Evolutionary conservation across 2,888 invertebrate genomes (phyloP).

Genomic region (Coelinius sp.): DNA sequence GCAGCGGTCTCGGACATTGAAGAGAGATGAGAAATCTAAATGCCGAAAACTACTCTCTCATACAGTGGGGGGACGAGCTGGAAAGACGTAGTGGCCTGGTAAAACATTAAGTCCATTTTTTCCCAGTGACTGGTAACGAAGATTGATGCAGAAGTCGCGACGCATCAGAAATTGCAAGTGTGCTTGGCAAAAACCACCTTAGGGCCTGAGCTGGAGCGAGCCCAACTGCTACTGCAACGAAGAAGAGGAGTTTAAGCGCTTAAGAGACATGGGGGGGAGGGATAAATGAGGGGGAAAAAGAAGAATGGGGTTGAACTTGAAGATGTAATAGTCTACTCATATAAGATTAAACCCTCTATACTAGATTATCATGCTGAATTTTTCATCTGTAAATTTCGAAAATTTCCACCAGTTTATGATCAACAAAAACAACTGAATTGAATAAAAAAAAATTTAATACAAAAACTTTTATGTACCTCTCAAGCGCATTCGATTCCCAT

Average conservation of each 20-base stretch:
- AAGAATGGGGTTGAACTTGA: not conserved
- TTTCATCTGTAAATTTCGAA: too few relatives aligned
- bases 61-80: not conserved
- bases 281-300: constrained; percentile 19
- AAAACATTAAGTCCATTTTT: constrained; percentile 53
- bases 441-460: not conserved
- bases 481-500: not conserved
- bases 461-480: constrained; percentile 5
- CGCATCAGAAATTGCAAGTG: constrained; percentile 50
- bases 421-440: not conserved
- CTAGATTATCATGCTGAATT: too few relatives aligned
- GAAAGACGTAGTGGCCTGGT: constrained; percentile 49
- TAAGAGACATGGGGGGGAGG: not conserved
- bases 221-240: constrained; percentile 31
- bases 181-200: constrained; percentile 29
- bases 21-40: constrained; percentile 15
- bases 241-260: constrained; percentile 31
- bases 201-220: constrained; percentile 24
- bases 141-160: constrained; percentile 55
- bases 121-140: constrained; percentile 47
- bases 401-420: not conserved
- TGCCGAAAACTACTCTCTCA: constrained; percentile 36
- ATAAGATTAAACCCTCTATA: too few relatives aligned
- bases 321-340: not conserved
- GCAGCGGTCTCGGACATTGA: constrained; percentile 27